Evolutionary conservation across 1,140 invertebrate genomes (phyloP).

Genomic region (Platyscapa corneri): DNA sequence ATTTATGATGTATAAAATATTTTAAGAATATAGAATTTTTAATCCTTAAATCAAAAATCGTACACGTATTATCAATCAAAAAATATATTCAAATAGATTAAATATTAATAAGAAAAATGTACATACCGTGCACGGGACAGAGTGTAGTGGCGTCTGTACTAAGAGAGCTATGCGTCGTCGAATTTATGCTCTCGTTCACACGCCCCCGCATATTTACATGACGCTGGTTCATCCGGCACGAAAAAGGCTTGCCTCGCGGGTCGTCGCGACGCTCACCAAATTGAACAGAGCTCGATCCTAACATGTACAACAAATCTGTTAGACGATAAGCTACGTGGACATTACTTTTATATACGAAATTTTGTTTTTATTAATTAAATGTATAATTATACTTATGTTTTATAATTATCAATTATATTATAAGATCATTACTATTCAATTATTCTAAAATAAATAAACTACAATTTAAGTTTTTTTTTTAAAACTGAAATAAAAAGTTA

Average conservation of each 20-base stretch:
- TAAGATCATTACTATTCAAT: too few species aligned
- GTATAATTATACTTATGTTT: background rate
- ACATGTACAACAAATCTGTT: conserved; percentile 44
- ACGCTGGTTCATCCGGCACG: conserved; percentile 72
- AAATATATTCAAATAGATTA: background rate
- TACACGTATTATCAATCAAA: too few species aligned
- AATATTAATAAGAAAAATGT: conserved; percentile 50
- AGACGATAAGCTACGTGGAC: background rate
- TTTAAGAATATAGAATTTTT: too few species aligned
- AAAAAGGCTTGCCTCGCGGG: conserved; percentile 73
- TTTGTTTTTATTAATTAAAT: background rate
- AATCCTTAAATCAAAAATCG: too few species aligned
- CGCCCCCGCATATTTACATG: conserved; percentile 73
- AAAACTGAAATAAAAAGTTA: too few species aligned
- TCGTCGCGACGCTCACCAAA: conserved; percentile 71
- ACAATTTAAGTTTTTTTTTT: too few species aligned
- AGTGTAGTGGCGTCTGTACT: conserved; percentile 74
- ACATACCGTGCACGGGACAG: conserved; percentile 75
- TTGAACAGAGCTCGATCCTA: conserved; percentile 54
- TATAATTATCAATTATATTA: background rate
- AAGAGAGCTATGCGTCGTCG: conserved; percentile 68
- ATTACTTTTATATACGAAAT: background rate
- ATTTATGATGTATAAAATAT: too few species aligned
- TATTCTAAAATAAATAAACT: too few species aligned
- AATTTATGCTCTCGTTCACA: conserved; percentile 74